Conservation (phyloP, 1,140 invertebrate species). For the Eriosoma lanigerum region DNA sequence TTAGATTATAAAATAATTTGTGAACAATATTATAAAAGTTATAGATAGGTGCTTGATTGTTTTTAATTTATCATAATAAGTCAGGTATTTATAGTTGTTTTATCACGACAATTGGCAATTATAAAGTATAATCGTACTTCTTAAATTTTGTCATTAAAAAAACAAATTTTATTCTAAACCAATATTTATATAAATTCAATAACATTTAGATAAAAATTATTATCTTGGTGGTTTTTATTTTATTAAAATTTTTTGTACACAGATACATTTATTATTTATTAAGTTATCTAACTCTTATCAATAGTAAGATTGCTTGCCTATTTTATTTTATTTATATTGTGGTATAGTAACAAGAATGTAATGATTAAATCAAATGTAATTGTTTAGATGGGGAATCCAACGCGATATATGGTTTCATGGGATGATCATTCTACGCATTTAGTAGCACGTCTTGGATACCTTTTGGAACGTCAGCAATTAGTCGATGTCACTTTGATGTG, state of each 20-base stretch:
- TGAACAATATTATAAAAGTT: too few relatives aligned
- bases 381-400: constrained; percentile 55
- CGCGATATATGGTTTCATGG: constrained; percentile 61
- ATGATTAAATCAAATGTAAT: constrained; percentile 18
- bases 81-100: not conserved
- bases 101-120: not conserved
- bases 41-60: constrained; percentile 17
- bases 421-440: constrained; percentile 62
- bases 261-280: constrained; percentile 11
- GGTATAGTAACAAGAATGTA: not conserved
- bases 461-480: constrained; percentile 63
- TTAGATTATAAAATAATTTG: constrained; percentile 7
- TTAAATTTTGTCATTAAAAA: not conserved
- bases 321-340: not conserved
- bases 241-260: not conserved
- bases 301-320: not conserved
- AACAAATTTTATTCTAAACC: not conserved
- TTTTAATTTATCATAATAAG: not conserved
- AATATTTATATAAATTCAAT: not conserved
- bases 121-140: not conserved
- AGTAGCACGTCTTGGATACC: constrained; percentile 62
- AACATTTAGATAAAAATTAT: constrained; percentile 6
- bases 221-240: constrained; percentile 20
- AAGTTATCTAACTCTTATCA: constrained; percentile 31
- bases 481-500: constrained; percentile 66